These are phyloP conservation scores for Hyaena hyaena DNA, from an alignment of 2,113 vertebrate genomes.

Conservation along the genomic window DNA sequence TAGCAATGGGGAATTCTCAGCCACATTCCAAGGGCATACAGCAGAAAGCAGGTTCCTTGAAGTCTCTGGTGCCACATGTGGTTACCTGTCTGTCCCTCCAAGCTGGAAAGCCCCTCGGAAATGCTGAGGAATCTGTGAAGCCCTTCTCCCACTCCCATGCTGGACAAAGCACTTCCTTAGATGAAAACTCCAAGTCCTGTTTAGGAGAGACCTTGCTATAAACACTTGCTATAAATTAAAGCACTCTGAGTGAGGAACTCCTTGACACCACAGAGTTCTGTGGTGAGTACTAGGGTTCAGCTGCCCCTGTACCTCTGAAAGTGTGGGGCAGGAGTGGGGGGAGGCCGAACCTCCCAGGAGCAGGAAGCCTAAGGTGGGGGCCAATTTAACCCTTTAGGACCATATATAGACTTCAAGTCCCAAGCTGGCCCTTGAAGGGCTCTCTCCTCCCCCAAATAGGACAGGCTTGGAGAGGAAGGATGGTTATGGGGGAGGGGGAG, in stretches of 20 bases:
- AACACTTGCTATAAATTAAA: conserved; percentile 33
- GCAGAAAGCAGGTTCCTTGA: background rate
- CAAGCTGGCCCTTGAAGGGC: background rate
- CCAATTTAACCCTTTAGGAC: conserved; percentile 1
- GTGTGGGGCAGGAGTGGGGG: background rate
- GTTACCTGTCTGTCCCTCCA: background rate
- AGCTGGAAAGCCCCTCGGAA: background rate
- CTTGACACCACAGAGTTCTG: background rate
- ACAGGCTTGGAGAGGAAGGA: conserved; percentile 32
- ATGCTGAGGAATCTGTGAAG: background rate
- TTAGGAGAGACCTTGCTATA: conserved; percentile 42
- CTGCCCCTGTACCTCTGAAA: background rate
- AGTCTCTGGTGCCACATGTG: background rate
- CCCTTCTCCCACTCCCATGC: background rate
- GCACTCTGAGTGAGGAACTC: background rate
- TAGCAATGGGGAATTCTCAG: background rate
- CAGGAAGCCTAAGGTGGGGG: background rate
- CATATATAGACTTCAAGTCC: background rate
- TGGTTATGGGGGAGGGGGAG: background rate
- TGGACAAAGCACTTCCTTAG: conserved; percentile 64
- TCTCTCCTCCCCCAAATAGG: background rate
- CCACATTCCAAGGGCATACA: background rate
- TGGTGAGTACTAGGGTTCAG: background rate
- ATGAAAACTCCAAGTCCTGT: conserved; percentile 63
- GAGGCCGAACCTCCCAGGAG: background rate